Evolutionary conservation across 2,113 vertebrate species (phyloP).

Genomic region (Aptenodytes patagonicus): DNA sequence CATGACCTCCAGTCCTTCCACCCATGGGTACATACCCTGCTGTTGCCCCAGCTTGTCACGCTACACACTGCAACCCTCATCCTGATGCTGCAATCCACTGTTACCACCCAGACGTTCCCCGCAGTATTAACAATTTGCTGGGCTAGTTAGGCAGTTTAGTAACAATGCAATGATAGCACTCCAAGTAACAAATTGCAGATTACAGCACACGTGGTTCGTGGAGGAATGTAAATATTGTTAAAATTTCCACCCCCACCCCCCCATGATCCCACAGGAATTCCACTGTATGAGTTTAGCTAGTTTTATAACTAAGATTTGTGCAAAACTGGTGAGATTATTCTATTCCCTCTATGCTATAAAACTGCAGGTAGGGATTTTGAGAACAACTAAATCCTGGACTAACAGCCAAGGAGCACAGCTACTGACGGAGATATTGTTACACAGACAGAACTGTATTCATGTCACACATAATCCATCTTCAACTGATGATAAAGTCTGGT

Average conservation of each 20-base stretch:
- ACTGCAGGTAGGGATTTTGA: not conserved
- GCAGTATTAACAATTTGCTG: not conserved
- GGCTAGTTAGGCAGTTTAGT: not conserved
- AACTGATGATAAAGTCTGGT: not conserved
- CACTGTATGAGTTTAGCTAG: not conserved
- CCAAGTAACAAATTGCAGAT: not conserved
- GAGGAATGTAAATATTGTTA: not conserved
- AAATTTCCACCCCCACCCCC: not conserved
- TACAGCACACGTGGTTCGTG: not conserved
- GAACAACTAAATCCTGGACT: not conserved
- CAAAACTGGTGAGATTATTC: not conserved
- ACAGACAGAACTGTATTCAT: not conserved
- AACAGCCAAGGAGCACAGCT: not conserved
- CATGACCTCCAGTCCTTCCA: not conserved
- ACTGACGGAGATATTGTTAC: not conserved
- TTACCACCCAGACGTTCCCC: accelerated
- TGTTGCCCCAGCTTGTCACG: not conserved
- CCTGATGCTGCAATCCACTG: not conserved
- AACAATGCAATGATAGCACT: not conserved
- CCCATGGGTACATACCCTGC: not conserved
- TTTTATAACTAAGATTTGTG: not conserved
- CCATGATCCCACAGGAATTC: not conserved
- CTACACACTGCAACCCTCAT: not conserved
- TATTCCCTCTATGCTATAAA: not conserved
- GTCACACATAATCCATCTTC: not conserved